Evolutionary conservation across 1,140 invertebrate species (phyloP), one percentile per base, ranked within the genome.

Genomic region (Manduca sexta): DNA sequence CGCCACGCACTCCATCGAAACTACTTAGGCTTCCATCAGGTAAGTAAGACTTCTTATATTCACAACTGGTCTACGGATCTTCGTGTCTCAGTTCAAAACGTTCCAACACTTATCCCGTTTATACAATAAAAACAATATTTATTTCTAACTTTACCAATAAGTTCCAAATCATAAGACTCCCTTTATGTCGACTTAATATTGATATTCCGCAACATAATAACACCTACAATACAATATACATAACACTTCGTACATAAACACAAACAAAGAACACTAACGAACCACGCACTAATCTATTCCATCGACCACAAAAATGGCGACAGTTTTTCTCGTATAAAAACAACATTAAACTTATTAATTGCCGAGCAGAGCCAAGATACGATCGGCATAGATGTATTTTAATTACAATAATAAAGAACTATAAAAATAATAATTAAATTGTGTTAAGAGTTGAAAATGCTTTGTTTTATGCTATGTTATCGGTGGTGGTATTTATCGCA

Each of bases 21-120:
- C 86, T 99, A 99, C 90, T 91, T 99, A 65, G 98, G 98, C 74
- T 99, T 99, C 91, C 97, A 99, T 91, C 98, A 99, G 94, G 98
- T 99, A 90, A 90, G 64, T 56, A 34, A 3, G 10, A 15, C 10
- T 14, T 31, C 8, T n/a, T n/a, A n/a, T n/a, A n/a, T n/a, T n/a
- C n/a, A n/a, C n/a, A n/a, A n/a, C n/a, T n/a, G n/a, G n/a, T n/a
- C n/a, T n/a, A n/a, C n/a, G n/a, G n/a, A n/a, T n/a, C n/a, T n/a
- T n/a, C n/a, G n/a, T n/a, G n/a, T n/a, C n/a, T n/a, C n/a, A n/a
- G n/a, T n/a, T n/a, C n/a, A n/a, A n/a, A n/a, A n/a, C n/a, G n/a
- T n/a, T n/a, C n/a, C n/a, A n/a, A n/a, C n/a, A n/a, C n/a, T n/a
- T n/a, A n/a, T n/a, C n/a, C n/a, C n/a, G n/a, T n/a, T n/a, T n/a